Conservation (phyloP, 2,113 vertebrate genomes). For the Desmodus rotundus region DNA sequence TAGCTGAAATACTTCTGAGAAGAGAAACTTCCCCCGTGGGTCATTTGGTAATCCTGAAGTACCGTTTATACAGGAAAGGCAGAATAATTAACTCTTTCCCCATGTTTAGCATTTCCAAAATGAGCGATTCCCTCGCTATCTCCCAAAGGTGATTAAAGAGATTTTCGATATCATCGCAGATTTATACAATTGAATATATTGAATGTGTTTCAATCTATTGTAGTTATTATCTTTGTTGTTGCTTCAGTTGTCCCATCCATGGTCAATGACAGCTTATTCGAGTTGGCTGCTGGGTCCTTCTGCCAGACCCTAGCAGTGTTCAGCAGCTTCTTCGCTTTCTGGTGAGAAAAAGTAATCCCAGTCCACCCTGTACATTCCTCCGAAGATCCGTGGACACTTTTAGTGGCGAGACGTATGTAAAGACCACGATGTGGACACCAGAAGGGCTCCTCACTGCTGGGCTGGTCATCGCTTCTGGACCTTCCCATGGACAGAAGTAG, state of each 20-base stretch:
- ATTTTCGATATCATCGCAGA: not conserved
- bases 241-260: not conserved
- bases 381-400: not conserved
- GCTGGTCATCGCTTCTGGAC: not conserved
- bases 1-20: not conserved
- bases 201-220: not conserved
- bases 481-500: not conserved
- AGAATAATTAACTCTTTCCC: not conserved
- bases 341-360: not conserved
- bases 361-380: not conserved
- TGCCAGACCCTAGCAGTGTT: not conserved
- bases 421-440: not conserved
- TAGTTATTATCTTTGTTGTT: not conserved
- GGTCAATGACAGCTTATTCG: not conserved
- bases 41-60: not conserved
- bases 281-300: not conserved
- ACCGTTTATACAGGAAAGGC: not conserved
- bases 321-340: not conserved
- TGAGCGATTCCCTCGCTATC: not conserved
- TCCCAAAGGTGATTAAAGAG: not conserved
- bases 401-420: not conserved
- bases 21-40: not conserved
- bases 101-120: not conserved
- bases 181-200: not conserved
- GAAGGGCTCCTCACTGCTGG: not conserved